Conservation (phyloP, 1,140 invertebrate genomes). For the Ruditapes philippinarum region DNA sequence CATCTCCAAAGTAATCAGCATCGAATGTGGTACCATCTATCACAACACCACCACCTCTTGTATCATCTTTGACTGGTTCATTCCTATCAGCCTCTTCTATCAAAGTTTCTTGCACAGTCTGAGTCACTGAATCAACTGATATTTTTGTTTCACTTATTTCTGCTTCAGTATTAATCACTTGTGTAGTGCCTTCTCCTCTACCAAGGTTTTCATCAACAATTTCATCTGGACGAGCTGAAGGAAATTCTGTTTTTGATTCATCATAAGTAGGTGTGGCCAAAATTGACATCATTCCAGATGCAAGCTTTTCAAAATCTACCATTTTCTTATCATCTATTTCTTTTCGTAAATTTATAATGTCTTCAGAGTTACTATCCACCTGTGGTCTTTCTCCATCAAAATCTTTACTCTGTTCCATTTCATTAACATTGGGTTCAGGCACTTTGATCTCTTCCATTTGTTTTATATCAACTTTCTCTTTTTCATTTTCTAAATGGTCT, state of each 20-base stretch:
- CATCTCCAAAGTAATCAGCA: slow-evolving; percentile 48
- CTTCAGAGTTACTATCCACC: not conserved
- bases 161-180: not conserved
- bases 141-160: not conserved
- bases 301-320: not conserved
- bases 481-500: not conserved
- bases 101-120: not conserved
- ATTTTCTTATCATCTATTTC: not conserved
- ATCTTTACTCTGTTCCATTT: slow-evolving; percentile 24
- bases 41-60: slow-evolving; percentile 27
- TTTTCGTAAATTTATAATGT: not conserved
- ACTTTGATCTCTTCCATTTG: not conserved
- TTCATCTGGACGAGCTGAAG: not conserved
- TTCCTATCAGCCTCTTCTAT: not conserved
- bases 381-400: not conserved
- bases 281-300: slow-evolving; percentile 31
- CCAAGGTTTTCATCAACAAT: not conserved
- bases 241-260: not conserved
- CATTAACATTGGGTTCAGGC: slow-evolving; percentile 5
- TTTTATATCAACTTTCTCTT: not conserved
- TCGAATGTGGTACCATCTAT: slow-evolving; percentile 72
- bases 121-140: not conserved
- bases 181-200: not conserved
- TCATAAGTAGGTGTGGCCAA: not conserved
- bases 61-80: not conserved